Evolutionary conservation across 2,888 invertebrate species (phyloP).

Genomic region (Drosophila aldrichi): DNA sequence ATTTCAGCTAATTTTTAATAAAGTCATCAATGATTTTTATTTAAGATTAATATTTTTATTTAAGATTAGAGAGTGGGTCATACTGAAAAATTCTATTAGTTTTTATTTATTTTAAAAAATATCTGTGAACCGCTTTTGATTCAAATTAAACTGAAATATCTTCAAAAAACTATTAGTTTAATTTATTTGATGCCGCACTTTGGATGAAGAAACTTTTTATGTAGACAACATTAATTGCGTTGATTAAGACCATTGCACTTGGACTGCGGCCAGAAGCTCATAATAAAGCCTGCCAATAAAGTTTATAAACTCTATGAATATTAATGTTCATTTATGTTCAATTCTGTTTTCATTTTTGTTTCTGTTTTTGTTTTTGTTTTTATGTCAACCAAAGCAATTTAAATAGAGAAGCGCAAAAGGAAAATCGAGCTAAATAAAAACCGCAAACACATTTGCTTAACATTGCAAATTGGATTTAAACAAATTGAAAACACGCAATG

Average conservation of each 20-base stretch:
- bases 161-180: not conserved
- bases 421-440: slow-evolving; percentile 40
- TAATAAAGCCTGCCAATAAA: not conserved
- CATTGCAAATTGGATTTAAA: slow-evolving; percentile 46
- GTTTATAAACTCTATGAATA: slow-evolving; percentile 16
- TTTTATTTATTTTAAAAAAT: too few relatives aligned
- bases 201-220: not conserved
- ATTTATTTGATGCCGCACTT: not conserved
- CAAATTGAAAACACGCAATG: slow-evolving; percentile 54
- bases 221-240: not conserved
- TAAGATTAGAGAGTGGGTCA: too few relatives aligned
- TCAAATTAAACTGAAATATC: not conserved
- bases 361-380: not conserved
- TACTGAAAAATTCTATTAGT: too few relatives aligned
- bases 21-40: too few relatives aligned
- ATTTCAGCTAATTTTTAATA: too few relatives aligned
- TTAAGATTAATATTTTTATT: too few relatives aligned
- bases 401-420: slow-evolving; percentile 18
- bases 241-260: not conserved
- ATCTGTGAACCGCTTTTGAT: too few relatives aligned
- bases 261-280: not conserved
- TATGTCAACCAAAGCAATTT: slow-evolving; percentile 4
- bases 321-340: slow-evolving; percentile 8
- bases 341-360: not conserved
- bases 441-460: slow-evolving; percentile 19